phyloP scores from a whole-genome alignment of 2,888 invertebrate species.

The Drosophila demipolita region DNA sequence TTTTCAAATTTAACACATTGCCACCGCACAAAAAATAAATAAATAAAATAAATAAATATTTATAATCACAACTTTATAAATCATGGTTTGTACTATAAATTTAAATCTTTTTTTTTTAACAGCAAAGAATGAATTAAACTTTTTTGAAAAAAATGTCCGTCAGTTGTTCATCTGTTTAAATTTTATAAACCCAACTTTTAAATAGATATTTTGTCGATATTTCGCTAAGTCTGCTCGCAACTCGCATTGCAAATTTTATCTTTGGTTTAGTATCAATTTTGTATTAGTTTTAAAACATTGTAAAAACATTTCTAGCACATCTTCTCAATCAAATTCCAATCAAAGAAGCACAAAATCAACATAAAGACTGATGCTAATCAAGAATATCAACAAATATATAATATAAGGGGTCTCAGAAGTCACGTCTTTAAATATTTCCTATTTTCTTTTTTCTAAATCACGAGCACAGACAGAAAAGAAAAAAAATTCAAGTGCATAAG shows the following conservation, averaged over 20 bases:
- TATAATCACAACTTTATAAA: background rate
- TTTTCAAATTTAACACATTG: background rate
- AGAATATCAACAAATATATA: background rate
- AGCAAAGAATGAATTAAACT: no score
- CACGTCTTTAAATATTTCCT: background rate
- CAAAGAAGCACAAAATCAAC: background rate
- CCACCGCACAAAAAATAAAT: background rate
- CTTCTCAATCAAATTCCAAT: background rate
- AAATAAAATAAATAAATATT: no score
- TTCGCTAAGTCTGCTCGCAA: background rate
- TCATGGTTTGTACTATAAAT: background rate
- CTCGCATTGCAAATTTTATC: background rate
- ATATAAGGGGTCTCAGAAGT: background rate
- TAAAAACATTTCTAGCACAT: background rate
- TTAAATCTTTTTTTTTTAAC: no score
- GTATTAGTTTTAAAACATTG: background rate
- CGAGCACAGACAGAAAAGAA: background rate
- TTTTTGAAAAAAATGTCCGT: background rate
- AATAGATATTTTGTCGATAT: background rate
- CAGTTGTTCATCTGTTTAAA: background rate
- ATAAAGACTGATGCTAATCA: background rate
- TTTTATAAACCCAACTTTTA: background rate
- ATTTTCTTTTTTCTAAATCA: background rate
- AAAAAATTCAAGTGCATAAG: constrained; percentile 45
- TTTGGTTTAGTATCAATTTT: background rate